phyloP scores from a whole-genome alignment of 1,140 invertebrate genomes.

The Harlomillsia oculata region DNA sequence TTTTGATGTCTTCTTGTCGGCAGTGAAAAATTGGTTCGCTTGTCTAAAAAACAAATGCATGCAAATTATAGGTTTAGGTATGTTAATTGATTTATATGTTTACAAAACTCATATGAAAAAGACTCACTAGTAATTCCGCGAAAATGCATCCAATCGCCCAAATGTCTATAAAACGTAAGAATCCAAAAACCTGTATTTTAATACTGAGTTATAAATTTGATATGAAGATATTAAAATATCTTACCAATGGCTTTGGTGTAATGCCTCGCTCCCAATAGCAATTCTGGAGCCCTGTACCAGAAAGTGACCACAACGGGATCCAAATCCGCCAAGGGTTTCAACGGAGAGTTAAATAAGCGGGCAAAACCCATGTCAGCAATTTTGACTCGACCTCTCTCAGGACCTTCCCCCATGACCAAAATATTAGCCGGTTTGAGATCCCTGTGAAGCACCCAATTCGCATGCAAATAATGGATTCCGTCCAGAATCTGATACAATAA shows the following conservation, averaged over 20 bases:
- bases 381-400: constrained; percentile 92
- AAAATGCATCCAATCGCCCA: constrained; percentile 99
- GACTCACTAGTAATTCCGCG: constrained; percentile 65
- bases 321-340: constrained; percentile 93
- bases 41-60: constrained; percentile 7
- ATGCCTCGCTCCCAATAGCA: constrained; percentile 90
- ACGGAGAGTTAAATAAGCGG: constrained; percentile 93
- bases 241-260: constrained; percentile 96
- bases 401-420: constrained; percentile 97
- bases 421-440: constrained; percentile 99
- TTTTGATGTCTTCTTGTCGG: constrained; percentile 99
- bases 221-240: constrained; percentile 17
- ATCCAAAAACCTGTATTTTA: neutral
- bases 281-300: constrained; percentile 70
- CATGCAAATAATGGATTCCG: constrained; percentile 98
- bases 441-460: constrained; percentile 98
- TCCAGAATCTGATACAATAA: constrained; percentile 96
- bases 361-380: constrained; percentile 99
- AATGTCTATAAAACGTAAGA: constrained; percentile 64
- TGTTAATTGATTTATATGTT: neutral
- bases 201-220: no score
- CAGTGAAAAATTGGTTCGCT: constrained; percentile 99
- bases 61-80: neutral
- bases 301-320: constrained; percentile 99
- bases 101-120: neutral